Base-by-base conservation (phyloP, 1,140 invertebrate species). In the Armadillidium nasatum region DNA sequence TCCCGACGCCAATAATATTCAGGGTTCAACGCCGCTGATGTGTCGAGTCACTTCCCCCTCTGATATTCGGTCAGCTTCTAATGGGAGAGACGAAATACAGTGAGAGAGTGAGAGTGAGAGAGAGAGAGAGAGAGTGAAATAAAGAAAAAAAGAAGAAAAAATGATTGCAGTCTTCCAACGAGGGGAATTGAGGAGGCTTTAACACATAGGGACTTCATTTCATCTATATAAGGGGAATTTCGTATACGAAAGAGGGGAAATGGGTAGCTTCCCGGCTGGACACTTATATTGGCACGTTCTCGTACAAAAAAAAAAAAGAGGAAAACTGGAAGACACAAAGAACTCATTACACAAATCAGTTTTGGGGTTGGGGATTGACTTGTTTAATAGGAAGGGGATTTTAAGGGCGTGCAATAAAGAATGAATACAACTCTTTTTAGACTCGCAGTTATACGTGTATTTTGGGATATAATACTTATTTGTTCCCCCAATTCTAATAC, bases 271-370 rank as follows among this genome's bases (percentile, higher is more conserved):
- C 33, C 50, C 50, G 50, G 50, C 50, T 60, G 50, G 50, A 60
- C 50, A 60, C 50, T 60, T 15, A 60, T 60, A 60, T 60, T 60
- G 50, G 50, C 50, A 60, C 50, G 50, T 60, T 60, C 19, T 60
- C 1, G 50, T 15, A 60, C 50, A 7, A 19, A 60, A 60, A 60
- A 60, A n/a, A 60, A 60, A 19, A 7, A 60, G 50, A 60, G 19
- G 7, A 19, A 60, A 60, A 60, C 33, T 33, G 33, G 33, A 33
- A 19, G 50, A 60, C 19, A 60, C 50, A 60, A 19, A 60, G 50
- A 60, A 60, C 11, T 60, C 50, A 60, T 60, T 60, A 60, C 50
- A 60, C 50, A 60, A 60, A 60, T 60, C 50, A 60, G 11, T 60
- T 60, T 60, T 60, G 50, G 50, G 50, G 19, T 60, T 15, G 19